Evolutionary conservation across 1,140 invertebrate species (phyloP).

Genomic region (Penaeus indicus): DNA sequence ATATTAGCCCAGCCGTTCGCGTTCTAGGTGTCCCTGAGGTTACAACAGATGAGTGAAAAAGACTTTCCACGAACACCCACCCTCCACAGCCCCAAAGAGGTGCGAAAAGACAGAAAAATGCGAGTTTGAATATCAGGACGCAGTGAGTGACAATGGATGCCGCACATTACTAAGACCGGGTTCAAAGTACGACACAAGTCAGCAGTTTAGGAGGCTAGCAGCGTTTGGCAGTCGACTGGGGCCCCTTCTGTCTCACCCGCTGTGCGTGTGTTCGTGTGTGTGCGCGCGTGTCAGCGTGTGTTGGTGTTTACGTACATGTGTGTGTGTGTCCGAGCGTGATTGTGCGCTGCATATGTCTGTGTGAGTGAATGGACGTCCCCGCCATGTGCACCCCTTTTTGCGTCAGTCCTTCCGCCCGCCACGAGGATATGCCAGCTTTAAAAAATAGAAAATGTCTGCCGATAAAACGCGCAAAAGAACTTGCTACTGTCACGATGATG

Average conservation of each 20-base stretch:
- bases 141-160: conserved; percentile 42
- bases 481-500: too few species aligned
- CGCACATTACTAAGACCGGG: conserved; percentile 44
- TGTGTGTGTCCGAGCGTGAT: conserved; percentile 8
- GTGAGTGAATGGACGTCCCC: not conserved
- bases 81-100: not conserved
- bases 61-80: too few species aligned
- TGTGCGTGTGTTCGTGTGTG: conserved; percentile 51
- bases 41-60: too few species aligned
- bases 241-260: conserved; percentile 50
- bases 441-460: too few species aligned
- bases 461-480: too few species aligned
- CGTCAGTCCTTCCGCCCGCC: not conserved
- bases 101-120: not conserved
- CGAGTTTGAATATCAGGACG: too few species aligned
- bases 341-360: conserved; percentile 15
- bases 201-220: conserved; percentile 33
- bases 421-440: too few species aligned
- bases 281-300: conserved; percentile 36
- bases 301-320: conserved; percentile 25
- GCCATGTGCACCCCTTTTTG: not conserved
- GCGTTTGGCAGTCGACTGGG: conserved; percentile 39
- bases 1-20: too few species aligned
- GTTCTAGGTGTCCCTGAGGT: too few species aligned
- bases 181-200: conserved; percentile 58